A percentile compares a stretch with the other conserved stretches of the same genome.
These are phyloP conservation scores for Tupaia tana DNA, from an alignment of 2,113 vertebrate genomes.

Conservation along the genomic window DNA sequence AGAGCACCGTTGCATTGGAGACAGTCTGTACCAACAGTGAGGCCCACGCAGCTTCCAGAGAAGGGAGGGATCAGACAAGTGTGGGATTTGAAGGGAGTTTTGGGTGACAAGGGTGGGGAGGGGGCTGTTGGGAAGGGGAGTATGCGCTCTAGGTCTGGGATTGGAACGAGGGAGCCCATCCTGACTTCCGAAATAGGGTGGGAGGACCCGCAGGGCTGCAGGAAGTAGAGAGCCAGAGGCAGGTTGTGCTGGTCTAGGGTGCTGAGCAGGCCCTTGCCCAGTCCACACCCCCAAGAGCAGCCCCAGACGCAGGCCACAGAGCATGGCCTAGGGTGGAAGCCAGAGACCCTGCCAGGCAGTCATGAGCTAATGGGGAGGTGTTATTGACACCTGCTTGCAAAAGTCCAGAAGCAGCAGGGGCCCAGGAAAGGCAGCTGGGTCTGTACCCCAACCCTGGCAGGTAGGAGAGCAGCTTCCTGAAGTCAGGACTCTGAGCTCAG, in stretches of 20 bases:
- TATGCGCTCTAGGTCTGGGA: too few species aligned
- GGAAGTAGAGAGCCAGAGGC: neutral
- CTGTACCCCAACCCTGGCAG: neutral
- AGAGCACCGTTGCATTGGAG: neutral
- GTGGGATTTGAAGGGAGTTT: neutral
- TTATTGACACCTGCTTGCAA: constrained; percentile 5
- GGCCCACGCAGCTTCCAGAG: neutral
- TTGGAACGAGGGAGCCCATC: neutral
- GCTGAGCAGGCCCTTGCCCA: neutral
- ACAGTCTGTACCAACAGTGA: fast-evolving
- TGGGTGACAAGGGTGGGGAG: neutral
- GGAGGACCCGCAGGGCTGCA: neutral
- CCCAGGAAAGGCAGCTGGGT: neutral
- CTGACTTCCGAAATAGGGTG: neutral
- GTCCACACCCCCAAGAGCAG: neutral
- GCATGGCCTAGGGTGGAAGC: neutral
- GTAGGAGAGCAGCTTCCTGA: too few species aligned
- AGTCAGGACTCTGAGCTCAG: neutral
- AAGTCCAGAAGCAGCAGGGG: neutral
- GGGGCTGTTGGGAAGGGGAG: too few species aligned
- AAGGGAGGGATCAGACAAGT: neutral
- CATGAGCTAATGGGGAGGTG: constrained; percentile 30
- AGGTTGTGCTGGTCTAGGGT: neutral
- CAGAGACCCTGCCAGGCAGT: constrained; percentile 46
- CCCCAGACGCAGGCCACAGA: neutral